These are phyloP conservation scores for Drosophila nebulosa DNA, from an alignment of 1,140 invertebrate genomes.

Conservation along the genomic window DNA sequence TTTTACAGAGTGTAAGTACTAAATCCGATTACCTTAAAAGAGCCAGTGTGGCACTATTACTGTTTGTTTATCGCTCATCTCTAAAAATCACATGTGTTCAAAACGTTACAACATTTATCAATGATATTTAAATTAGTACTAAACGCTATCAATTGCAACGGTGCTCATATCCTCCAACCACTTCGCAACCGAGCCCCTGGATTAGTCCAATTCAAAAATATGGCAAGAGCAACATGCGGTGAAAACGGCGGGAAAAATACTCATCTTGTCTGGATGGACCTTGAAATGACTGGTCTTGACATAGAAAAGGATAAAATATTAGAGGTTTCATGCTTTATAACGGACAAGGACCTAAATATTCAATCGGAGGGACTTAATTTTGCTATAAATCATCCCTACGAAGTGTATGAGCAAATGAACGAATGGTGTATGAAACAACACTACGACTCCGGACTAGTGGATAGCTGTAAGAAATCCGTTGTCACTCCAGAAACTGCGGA, in stretches of 20 bases:
- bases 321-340: constrained; percentile 94
- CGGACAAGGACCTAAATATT: constrained; percentile 90
- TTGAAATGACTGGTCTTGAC: constrained; percentile 91
- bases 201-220: not conserved
- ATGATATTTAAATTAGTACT: not conserved
- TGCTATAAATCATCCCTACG: constrained; percentile 90
- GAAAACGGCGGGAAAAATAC: not conserved
- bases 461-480: constrained; percentile 86
- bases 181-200: not conserved
- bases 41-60: no score
- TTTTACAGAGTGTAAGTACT: no score
- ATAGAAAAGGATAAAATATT: constrained; percentile 89
- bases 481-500: constrained; percentile 87
- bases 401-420: constrained; percentile 89
- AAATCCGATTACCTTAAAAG: no score
- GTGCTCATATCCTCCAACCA: not conserved
- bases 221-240: not conserved
- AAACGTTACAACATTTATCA: not conserved
- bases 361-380: constrained; percentile 89
- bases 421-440: constrained; percentile 92
- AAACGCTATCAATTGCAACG: not conserved
- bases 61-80: no score
- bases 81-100: no score
- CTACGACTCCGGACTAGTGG: constrained; percentile 87
- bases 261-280: constrained; percentile 83